Conservation (phyloP, 2,888 invertebrate genomes). For the Agrotis ipsilon region DNA sequence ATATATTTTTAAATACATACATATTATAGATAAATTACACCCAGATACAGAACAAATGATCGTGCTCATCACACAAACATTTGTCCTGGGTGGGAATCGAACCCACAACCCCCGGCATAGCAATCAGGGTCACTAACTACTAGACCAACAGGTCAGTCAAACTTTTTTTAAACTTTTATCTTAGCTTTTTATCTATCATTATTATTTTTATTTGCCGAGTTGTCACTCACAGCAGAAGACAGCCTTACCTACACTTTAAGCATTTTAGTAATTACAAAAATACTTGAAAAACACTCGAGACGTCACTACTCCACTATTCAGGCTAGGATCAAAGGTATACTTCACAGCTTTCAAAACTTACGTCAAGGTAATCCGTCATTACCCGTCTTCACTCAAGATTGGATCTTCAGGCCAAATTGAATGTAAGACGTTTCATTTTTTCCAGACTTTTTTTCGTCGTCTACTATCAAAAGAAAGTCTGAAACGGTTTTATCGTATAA, state of each 20-base stretch:
- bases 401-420: conserved; percentile 21
- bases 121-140: no score
- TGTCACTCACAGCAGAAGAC: not conserved
- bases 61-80: no score
- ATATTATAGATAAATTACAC: no score
- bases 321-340: conserved; percentile 10
- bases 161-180: not conserved
- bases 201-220: not conserved
- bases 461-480: conserved; percentile 21
- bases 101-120: no score
- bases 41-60: no score
- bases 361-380: not conserved
- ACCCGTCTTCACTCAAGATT: conserved; percentile 5
- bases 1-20: no score
- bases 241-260: not conserved
- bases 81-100: no score
- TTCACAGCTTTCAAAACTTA: not conserved
- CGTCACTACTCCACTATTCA: conserved; percentile 3
- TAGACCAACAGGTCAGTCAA: no score
- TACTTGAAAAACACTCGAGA: conserved; percentile 2
- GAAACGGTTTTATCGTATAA: conserved; percentile 7
- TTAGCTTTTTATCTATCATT: not conserved
- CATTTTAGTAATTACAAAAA: not conserved
- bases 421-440: conserved; percentile 10
- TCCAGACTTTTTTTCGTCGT: not conserved